Base-by-base conservation (phyloP, 2,797 vertebrate genomes). In the Merluccius polli region DNA sequence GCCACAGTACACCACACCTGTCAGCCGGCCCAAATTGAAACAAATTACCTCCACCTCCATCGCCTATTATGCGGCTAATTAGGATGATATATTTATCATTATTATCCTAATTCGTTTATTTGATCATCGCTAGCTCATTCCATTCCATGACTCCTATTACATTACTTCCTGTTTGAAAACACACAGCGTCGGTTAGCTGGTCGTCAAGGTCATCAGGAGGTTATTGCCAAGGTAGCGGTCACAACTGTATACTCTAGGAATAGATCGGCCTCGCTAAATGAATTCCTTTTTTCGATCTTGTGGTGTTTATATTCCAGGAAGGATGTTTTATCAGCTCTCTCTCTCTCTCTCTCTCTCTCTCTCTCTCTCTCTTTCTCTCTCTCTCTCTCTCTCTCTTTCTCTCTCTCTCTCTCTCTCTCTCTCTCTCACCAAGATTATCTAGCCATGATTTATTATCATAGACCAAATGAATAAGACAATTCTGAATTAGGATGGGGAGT, bases 21-120 rank as follows among this genome's bases (percentile, higher is more conserved):
- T 92, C 93, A 92, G 84, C 85, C 88, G 81, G 86, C 84, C 86
- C 87, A 93, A 93, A 94, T 92, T 93, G 91, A 94, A 94, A 94
- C 90, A 93, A 93, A 94, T 94, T 90, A 92, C 91, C 87, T 81
- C 87, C 87, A 89, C 90, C 90, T 92, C 87, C 86, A 83, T 85
- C 85, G 83, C 85, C 88, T 89, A 89, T 93, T 93, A 92, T 84
- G 77, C 72, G 59, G 83, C 89, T 93, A 94, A 94, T 91, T 90
- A 93, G 87, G 85, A 91, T 88, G 86, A 94, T 92, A 91, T 91
- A 93, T 93, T 92, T 89, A 91, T 93, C 89, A 92, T 93, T 91
- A 92, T 91, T 91, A 84, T 88, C 82, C 79, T 90, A 89, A 94
- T 93, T 92, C 81, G 88, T 92, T 94, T 93, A 92, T 92, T 94